phyloP scores from a whole-genome alignment of 1,140 invertebrate species.

The Nephotettix cincticeps region DNA sequence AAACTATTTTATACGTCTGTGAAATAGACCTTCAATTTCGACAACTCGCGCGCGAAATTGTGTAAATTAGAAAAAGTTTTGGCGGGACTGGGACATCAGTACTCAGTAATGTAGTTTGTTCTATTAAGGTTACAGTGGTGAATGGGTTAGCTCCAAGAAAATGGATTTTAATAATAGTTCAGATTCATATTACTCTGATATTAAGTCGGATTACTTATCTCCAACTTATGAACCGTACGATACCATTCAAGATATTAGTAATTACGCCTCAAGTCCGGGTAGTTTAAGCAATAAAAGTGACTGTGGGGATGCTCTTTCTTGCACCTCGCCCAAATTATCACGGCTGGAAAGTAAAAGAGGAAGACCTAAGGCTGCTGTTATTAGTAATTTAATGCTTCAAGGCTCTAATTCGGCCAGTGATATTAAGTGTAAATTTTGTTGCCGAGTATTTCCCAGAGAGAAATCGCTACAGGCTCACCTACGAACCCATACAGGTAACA shows the following conservation, averaged over 20 bases:
- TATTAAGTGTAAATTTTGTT: constrained; percentile 74
- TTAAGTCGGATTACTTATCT: not conserved
- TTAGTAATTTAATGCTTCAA: constrained; percentile 69
- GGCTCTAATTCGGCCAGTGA: constrained; percentile 68
- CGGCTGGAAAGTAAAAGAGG: constrained; percentile 49
- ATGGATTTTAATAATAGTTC: not conserved
- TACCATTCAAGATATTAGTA: not conserved
- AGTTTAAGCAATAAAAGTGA: constrained; percentile 24
- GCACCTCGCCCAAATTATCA: not conserved
- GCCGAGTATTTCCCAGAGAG: constrained; percentile 75
- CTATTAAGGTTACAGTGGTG: not conserved
- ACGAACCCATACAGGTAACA: constrained; percentile 78
- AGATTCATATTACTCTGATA: not conserved
- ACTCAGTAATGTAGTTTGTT: not conserved
- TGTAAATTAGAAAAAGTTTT: not conserved
- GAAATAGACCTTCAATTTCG: too few species aligned
- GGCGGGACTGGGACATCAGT: not conserved
- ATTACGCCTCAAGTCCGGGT: constrained; percentile 26
- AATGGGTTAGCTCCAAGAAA: not conserved
- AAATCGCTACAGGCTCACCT: constrained; percentile 81
- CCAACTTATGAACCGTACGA: not conserved
- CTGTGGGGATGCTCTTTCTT: not conserved
- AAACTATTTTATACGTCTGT: too few species aligned
- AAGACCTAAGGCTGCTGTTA: constrained; percentile 69
- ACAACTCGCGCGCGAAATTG: not conserved